Evolutionary conservation across 2,797 vertebrate species (phyloP).

Genomic region (Hippoglossus hippoglossus): DNA sequence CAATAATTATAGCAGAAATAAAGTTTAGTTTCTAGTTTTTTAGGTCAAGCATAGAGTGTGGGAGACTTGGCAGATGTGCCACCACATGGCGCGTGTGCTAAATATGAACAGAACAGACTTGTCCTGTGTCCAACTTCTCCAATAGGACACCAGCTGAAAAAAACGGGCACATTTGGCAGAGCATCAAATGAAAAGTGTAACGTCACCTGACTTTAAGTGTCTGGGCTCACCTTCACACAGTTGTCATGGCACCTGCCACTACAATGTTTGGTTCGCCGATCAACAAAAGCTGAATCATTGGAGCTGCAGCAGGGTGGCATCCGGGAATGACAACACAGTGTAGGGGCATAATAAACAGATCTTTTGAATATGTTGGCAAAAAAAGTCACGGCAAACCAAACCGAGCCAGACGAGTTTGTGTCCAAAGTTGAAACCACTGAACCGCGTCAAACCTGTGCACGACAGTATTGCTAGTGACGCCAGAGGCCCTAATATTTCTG

Average conservation of each 20-base stretch:
- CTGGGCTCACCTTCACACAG: slow-evolving; percentile 4
- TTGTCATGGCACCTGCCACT: not conserved
- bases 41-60: not conserved
- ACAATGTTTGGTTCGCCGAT: not conserved
- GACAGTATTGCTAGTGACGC: slow-evolving; percentile 16
- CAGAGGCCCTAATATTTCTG: slow-evolving; percentile 62
- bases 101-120: not conserved
- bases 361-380: slow-evolving; percentile 29
- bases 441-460: slow-evolving; percentile 15
- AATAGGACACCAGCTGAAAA: slow-evolving; percentile 1
- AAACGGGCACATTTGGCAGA: not conserved
- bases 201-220: not conserved
- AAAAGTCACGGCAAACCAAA: slow-evolving; percentile 13
- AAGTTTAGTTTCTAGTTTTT: not conserved
- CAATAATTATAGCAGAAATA: not conserved
- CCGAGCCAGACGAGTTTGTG: slow-evolving; percentile 4
- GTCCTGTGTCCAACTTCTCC: not conserved
- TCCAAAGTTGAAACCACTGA: slow-evolving; percentile 22
- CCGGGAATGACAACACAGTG: not conserved
- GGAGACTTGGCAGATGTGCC: not conserved
- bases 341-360: slow-evolving; percentile 14
- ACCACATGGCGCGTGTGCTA: not conserved
- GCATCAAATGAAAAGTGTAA: not conserved
- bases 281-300: slow-evolving; percentile 5
- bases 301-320: slow-evolving; percentile 1